These are phyloP conservation scores for Poeciliopsis infans DNA, from an alignment of 2,797 vertebrate genomes.

Conservation along the genomic window DNA sequence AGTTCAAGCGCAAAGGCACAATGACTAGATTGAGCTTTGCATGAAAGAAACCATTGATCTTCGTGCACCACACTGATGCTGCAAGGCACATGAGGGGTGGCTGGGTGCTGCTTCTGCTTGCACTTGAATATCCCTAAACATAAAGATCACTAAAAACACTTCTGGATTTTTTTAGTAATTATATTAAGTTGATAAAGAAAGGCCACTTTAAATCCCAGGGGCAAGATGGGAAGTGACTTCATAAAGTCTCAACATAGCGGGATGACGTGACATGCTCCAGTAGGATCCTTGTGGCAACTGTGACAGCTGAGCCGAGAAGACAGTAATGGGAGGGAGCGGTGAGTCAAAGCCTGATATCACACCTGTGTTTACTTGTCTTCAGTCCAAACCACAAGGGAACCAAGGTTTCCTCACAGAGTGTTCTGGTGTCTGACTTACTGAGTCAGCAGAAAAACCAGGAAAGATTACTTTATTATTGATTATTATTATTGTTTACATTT, in stretches of 20 bases:
- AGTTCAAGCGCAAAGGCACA: constrained; percentile 49
- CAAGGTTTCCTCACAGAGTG: neutral
- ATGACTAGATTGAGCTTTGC: constrained; percentile 49
- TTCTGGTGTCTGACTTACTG: neutral
- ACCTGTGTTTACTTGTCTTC: neutral
- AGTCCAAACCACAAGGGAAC: neutral
- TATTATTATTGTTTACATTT: neutral
- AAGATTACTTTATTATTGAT: neutral
- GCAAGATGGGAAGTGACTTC: constrained; percentile 6
- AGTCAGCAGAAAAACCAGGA: neutral
- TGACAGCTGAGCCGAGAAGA: constrained; percentile 50
- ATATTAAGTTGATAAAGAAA: neutral
- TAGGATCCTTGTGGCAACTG: constrained; percentile 26
- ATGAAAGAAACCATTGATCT: constrained; percentile 71
- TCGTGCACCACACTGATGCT: constrained; percentile 39
- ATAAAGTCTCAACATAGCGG: constrained; percentile 26
- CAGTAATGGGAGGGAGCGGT: constrained; percentile 62
- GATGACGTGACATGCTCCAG: constrained; percentile 33
- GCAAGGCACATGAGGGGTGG: constrained; percentile 46
- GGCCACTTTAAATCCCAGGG: neutral
- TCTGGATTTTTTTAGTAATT: neutral
- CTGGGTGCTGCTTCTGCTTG: constrained; percentile 21
- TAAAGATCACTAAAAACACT: neutral
- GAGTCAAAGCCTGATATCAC: constrained; percentile 43
- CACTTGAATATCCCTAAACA: constrained; percentile 13